These are phyloP conservation scores for Drosophila mulleri DNA, from an alignment of 2,888 invertebrate species.

Conservation along the genomic window DNA sequence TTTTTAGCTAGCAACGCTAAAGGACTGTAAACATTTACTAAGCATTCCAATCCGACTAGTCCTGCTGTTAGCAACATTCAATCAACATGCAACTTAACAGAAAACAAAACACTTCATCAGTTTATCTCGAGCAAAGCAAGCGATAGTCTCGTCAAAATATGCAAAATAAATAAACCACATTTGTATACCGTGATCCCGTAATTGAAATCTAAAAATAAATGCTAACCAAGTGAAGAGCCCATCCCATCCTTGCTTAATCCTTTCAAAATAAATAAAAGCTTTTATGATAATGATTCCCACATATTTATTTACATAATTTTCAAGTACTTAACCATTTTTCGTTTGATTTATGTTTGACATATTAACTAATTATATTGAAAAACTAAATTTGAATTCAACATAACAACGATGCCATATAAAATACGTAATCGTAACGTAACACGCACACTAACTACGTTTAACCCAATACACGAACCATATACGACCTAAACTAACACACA, in stretches of 20 bases:
- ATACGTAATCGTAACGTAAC: slow-evolving; percentile 66
- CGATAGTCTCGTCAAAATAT: slow-evolving; percentile 75
- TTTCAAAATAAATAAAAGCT: slow-evolving; percentile 18
- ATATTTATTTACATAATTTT: slow-evolving; percentile 1
- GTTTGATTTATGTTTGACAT: slow-evolving; percentile 48
- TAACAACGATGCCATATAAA: slow-evolving; percentile 71
- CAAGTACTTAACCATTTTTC: slow-evolving; percentile 28
- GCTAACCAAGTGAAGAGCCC: slow-evolving; percentile 5
- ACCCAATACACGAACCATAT: slow-evolving; percentile 64
- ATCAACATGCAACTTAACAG: slow-evolving; percentile 12
- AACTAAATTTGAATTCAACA: slow-evolving; percentile 41
- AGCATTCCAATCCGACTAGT: background rate
- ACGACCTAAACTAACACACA: slow-evolving; percentile 40
- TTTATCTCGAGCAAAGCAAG: slow-evolving; percentile 12
- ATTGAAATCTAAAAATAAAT: slow-evolving; percentile 4
- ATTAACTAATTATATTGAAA: slow-evolving; percentile 41
- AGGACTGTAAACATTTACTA: slow-evolving; percentile 9
- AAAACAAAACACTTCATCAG: slow-evolving; percentile 36
- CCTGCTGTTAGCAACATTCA: slow-evolving; percentile 8
- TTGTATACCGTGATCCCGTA: slow-evolving; percentile 4
- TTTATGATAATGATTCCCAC: slow-evolving; percentile 17
- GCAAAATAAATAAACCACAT: slow-evolving; percentile 19
- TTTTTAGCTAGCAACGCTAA: slow-evolving; percentile 5
- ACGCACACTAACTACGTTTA: slow-evolving; percentile 34
- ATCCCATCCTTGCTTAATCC: slow-evolving; percentile 32